A percentile compares a stretch with the other conserved stretches of the same genome.
phyloP scores from a whole-genome alignment of 2,797 vertebrate genomes.

The Spheniscus humboldti region DNA sequence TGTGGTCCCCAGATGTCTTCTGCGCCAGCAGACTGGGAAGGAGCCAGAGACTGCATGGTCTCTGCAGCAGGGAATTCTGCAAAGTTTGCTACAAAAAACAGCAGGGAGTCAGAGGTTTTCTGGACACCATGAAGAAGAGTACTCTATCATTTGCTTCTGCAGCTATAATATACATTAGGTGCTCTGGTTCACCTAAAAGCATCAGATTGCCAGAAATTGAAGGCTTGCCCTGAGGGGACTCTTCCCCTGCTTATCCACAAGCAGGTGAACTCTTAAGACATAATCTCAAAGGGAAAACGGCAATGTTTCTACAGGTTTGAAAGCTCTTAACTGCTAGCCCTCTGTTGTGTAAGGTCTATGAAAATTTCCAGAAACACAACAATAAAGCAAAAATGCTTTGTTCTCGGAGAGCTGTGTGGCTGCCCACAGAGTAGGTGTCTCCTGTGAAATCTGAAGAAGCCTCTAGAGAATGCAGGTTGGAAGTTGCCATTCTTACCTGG shows the following conservation, averaged over 20 bases:
- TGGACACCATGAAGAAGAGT: neutral
- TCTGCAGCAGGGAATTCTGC: neutral
- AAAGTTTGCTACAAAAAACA: neutral
- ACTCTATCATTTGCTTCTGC: neutral
- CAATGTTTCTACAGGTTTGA: neutral
- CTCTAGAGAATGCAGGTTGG: neutral
- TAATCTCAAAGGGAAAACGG: neutral
- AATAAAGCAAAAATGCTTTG: neutral
- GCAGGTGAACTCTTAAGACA: neutral
- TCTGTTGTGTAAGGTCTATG: neutral
- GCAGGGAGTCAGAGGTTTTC: neutral
- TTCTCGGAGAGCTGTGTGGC: neutral
- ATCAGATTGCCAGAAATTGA: neutral
- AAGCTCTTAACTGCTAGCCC: neutral
- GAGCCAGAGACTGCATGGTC: neutral
- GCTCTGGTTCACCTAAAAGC: neutral
- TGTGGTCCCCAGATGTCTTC: neutral
- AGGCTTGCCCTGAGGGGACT: neutral
- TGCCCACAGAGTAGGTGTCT: neutral
- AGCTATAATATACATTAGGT: neutral
- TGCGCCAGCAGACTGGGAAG: neutral
- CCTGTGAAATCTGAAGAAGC: neutral
- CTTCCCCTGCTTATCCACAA: neutral
- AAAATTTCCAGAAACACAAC: neutral
- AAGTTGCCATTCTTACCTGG: neutral